A percentile compares a stretch with the other conserved stretches of the same genome.
These are phyloP conservation scores for Limnodromus scolopaceus DNA, from an alignment of 2,797 vertebrate genomes.

Conservation along the genomic window DNA sequence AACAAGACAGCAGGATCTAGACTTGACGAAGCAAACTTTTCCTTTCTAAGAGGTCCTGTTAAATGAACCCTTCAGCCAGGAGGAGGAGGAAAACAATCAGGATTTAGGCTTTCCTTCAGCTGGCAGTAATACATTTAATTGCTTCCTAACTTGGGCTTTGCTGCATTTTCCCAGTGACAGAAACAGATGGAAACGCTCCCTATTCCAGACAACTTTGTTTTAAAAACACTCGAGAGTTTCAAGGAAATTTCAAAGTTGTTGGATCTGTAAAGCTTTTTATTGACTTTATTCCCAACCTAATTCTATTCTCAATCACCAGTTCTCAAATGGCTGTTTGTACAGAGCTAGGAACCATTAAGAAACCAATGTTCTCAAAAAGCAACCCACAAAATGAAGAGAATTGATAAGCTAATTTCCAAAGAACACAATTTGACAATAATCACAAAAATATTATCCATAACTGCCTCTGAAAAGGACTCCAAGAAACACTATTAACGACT, in stretches of 20 bases:
- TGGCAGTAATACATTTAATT: slow-evolving; percentile 20
- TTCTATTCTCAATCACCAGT: background rate
- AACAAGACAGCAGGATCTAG: background rate
- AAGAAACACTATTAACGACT: background rate
- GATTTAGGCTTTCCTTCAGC: slow-evolving; percentile 16
- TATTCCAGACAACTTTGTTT: background rate
- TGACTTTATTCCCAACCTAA: background rate
- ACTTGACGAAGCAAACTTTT: background rate
- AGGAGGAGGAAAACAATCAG: background rate
- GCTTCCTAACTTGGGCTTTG: background rate
- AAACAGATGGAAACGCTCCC: background rate
- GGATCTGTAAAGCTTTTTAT: background rate
- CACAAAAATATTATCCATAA: background rate
- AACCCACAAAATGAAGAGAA: background rate
- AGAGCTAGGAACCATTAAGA: background rate
- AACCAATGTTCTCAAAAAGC: background rate
- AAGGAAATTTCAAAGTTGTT: background rate
- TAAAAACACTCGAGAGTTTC: background rate
- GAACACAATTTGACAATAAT: background rate
- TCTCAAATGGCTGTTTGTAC: background rate
- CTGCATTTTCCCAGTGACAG: slow-evolving; percentile 1
- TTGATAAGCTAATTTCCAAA: background rate
- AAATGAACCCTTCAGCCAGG: background rate
- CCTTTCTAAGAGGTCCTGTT: background rate
- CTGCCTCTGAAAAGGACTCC: background rate